Percentiles rank a stretch among this genome's conserved stretches.
These are phyloP conservation scores for Hestina assimilis DNA, from an alignment of 1,140 invertebrate genomes.

Conservation along the genomic window DNA sequence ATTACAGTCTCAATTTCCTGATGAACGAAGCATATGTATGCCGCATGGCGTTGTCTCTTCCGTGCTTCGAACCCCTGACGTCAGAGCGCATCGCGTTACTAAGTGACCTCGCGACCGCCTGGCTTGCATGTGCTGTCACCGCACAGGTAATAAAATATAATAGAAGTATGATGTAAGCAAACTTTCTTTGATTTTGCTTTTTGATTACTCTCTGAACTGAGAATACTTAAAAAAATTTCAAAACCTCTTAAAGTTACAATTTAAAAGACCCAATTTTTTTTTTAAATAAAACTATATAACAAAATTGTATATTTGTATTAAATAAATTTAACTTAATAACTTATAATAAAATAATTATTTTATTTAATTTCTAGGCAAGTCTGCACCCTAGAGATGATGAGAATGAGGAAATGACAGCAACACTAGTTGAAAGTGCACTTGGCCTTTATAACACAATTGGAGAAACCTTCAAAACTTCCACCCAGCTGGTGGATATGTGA, in stretches of 20 bases:
- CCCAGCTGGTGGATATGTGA: slow-evolving; percentile 92
- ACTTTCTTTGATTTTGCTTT: no score
- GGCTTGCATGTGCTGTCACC: slow-evolving; percentile 84
- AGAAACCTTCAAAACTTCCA: slow-evolving; percentile 89
- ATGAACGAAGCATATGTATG: slow-evolving; percentile 91
- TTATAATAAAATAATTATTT: slow-evolving; percentile 2
- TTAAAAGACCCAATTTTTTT: no score
- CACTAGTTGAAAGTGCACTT: slow-evolving; percentile 80
- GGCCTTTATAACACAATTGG: slow-evolving; percentile 89
- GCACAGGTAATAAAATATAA: slow-evolving; percentile 81
- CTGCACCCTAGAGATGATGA: slow-evolving; percentile 83
- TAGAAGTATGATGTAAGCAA: no score
- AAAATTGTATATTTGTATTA: no score
- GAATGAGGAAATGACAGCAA: slow-evolving; percentile 83
- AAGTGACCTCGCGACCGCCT: slow-evolving; percentile 87
- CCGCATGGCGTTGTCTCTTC: slow-evolving; percentile 89
- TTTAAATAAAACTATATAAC: no score
- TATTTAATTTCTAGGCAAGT: slow-evolving; percentile 44
- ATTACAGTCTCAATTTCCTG: slow-evolving; percentile 84
- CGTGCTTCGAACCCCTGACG: slow-evolving; percentile 92
- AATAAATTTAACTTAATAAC: no score
- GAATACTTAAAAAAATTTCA: no score
- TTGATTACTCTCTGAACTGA: no score
- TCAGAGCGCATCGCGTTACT: slow-evolving; percentile 88
- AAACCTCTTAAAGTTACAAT: no score